Conservation (phyloP, 2,888 invertebrate species). For the Spodoptera exigua region DNA sequence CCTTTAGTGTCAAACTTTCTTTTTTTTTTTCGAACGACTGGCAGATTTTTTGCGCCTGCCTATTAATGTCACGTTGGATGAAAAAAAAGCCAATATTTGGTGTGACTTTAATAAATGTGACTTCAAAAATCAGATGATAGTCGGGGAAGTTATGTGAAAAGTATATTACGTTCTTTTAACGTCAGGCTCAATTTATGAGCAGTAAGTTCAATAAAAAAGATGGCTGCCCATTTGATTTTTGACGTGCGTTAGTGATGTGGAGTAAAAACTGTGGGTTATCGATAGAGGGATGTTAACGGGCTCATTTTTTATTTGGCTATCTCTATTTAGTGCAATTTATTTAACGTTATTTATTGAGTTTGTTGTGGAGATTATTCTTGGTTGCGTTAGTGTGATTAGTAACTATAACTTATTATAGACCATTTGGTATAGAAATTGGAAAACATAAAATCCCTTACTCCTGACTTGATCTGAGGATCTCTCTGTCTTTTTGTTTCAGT, state of each 20-base stretch:
- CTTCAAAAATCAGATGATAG: constrained; percentile 11
- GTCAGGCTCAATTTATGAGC: neutral
- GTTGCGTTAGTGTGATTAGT: too few species aligned
- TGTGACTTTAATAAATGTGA: constrained; percentile 17
- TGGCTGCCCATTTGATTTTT: constrained; percentile 21
- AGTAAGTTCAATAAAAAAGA: constrained; percentile 14
- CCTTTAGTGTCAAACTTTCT: constrained; percentile 37
- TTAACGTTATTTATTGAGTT: too few species aligned
- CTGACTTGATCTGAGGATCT: too few species aligned
- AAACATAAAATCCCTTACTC: too few species aligned
- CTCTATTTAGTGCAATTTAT: too few species aligned
- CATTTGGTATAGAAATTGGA: too few species aligned
- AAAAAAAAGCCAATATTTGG: constrained; percentile 35
- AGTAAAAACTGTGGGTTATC: too few species aligned
- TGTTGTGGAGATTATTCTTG: too few species aligned
- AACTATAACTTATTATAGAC: too few species aligned
- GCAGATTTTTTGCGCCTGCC: constrained; percentile 38
- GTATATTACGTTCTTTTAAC: constrained; percentile 15
- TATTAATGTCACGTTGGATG: constrained; percentile 31
- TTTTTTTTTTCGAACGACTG: constrained; percentile 33
- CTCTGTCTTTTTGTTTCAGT: constrained; percentile 12
- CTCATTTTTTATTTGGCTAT: too few species aligned
- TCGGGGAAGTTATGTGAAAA: neutral
- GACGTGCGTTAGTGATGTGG: too few species aligned
- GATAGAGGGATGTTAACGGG: too few species aligned